Evolutionary conservation across 1,140 invertebrate species (phyloP), one percentile per base, ranked within the genome.

Genomic region (Penaeus vannamei): DNA sequence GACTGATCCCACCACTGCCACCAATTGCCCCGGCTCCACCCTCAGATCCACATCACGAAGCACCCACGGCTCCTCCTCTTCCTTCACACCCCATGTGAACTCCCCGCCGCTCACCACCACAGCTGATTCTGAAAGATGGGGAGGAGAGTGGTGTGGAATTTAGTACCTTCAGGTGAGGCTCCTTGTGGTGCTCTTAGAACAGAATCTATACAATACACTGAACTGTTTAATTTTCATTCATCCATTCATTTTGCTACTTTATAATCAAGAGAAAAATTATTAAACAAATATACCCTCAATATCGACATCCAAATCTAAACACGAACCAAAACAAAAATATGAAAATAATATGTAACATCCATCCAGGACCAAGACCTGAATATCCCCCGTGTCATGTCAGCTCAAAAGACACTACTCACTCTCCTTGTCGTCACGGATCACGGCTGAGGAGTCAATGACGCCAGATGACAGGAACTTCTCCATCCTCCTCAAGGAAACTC

Each of bases 401-500:
- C 53, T 14, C 20, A 42, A 62, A 32, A 46, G 83, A 84, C 53
- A 53, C 62, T 69, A 91, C 84, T 91, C 87, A 91, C 96, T 94
- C 94, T 96, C 96, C 90, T 94, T 94, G 64, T 93, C 90, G 92
- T 97, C 96, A 92, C 97, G 97, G 84, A 95, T 94, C 2, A 97
- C 95, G 91, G 95, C 96, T 90, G 95, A 94, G 19, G 95, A 95
- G 93, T 97, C 95, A 82, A 98, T 92, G 93, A 98, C 97, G 92
- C 97, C 96, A 85, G 95, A 94, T 92, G 97, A 97, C 95, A 98
- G 95, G 93, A 97, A 98, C 93, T 97, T 97, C 92, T 98, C 97
- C 90, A 98, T 96, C 93, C 97, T 95, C 92, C 96, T 95, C 29
- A 97, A 94, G 87, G 96, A 97, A 85, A 97, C 96, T 92, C 95